These are phyloP conservation scores for Balearica regulorum DNA, from an alignment of 2,797 vertebrate species.

Conservation along the genomic window DNA sequence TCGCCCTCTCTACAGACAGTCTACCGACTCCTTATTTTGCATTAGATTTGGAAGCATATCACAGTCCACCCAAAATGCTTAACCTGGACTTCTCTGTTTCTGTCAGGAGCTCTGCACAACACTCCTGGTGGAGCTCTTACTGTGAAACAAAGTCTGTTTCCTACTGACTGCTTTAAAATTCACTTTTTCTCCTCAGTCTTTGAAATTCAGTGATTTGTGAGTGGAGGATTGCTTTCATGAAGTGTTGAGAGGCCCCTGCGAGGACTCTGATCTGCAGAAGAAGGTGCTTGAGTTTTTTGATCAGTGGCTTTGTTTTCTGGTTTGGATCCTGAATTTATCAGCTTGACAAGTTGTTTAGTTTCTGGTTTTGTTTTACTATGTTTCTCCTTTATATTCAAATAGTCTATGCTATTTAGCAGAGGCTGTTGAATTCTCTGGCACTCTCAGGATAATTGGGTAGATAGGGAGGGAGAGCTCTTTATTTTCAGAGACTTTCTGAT, in stretches of 20 bases:
- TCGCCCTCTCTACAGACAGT: fast-evolving
- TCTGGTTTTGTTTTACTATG: neutral
- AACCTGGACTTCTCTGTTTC: neutral
- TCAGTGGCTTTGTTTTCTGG: neutral
- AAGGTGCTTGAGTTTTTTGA: neutral
- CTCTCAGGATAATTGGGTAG: neutral
- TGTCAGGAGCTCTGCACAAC: neutral
- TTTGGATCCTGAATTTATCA: neutral
- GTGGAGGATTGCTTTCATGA: neutral
- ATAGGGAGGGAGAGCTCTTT: neutral
- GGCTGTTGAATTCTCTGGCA: neutral
- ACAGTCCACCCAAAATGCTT: neutral
- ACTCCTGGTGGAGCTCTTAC: neutral
- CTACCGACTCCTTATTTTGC: neutral
- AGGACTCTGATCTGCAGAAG: neutral
- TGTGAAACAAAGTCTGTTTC: neutral
- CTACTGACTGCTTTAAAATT: conserved; percentile 7
- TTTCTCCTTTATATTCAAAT: conserved; percentile 10
- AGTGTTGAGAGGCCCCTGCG: neutral
- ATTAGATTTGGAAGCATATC: neutral
- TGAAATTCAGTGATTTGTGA: conserved; percentile 9
- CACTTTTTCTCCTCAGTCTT: neutral
- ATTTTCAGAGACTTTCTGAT: conserved; percentile 13
- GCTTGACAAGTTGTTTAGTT: neutral
- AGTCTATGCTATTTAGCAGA: neutral